phyloP scores from a whole-genome alignment of 2,797 vertebrate species.

The Amblyopsis hoosieri region DNA sequence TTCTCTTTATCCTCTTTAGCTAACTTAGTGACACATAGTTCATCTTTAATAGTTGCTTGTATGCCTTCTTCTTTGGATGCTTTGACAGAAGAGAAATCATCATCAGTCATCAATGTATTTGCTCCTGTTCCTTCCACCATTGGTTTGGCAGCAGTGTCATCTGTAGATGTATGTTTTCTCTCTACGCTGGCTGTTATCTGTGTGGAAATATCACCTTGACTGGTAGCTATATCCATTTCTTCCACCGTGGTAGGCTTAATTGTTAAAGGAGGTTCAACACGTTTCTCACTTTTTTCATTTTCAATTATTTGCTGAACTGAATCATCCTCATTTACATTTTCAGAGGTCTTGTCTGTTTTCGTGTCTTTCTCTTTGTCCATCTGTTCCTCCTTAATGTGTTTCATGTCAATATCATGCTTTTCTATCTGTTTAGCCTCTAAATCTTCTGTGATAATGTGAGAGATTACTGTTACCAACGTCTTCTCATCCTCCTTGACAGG shows the following conservation, averaged over 20 bases:
- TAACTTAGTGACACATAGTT: constrained; percentile 19
- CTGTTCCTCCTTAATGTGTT: constrained; percentile 18
- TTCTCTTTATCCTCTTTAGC: constrained; percentile 34
- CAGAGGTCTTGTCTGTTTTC: constrained; percentile 13
- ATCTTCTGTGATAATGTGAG: constrained; percentile 21
- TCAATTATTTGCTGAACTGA: constrained; percentile 6
- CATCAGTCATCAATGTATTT: constrained; percentile 15
- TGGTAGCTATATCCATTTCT: constrained; percentile 26
- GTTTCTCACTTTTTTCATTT: constrained; percentile 41
- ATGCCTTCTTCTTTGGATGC: constrained; percentile 19
- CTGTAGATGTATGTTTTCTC: too few species aligned
- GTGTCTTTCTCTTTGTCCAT: constrained; percentile 12
- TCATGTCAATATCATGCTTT: constrained; percentile 26
- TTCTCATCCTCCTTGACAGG: constrained; percentile 31
- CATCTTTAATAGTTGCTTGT: constrained; percentile 36
- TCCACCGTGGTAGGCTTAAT: constrained; percentile 15
- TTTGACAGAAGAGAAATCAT: constrained; percentile 27
- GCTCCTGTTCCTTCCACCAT: constrained; percentile 16
- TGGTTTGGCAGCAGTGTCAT: neutral
- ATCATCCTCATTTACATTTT: neutral
- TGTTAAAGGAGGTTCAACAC: constrained; percentile 30
- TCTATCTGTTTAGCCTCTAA: constrained; percentile 37
- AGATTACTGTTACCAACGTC: constrained; percentile 32
- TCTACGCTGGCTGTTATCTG: constrained; percentile 26
- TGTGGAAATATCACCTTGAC: constrained; percentile 34